These are phyloP conservation scores for Tenthredo distinguenda DNA, from an alignment of 2,888 invertebrate species.

Conservation along the genomic window DNA sequence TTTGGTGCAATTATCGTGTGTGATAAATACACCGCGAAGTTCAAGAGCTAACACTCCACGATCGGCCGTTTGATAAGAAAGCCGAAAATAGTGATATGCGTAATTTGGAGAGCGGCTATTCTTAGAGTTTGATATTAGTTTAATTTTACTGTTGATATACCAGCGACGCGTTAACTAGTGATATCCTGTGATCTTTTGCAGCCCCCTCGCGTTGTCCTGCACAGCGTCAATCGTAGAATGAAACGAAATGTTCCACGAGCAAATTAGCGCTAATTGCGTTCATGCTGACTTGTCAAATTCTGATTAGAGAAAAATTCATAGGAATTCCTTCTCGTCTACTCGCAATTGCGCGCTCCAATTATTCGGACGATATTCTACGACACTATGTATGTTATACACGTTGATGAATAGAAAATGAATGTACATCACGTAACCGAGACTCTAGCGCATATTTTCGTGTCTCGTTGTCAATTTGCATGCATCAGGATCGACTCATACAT, in stretches of 20 bases:
- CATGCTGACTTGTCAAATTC: no score
- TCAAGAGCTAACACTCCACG: not conserved
- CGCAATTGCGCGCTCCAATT: not conserved
- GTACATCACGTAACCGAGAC: constrained; percentile 9
- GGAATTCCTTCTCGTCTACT: no score
- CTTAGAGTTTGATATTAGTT: not conserved
- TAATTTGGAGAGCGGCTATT: not conserved
- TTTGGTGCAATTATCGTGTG: not conserved
- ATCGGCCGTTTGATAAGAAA: not conserved
- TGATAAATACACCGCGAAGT: not conserved
- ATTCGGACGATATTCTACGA: not conserved
- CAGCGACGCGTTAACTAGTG: not conserved
- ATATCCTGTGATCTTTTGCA: not conserved
- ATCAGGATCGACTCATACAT: constrained; percentile 20
- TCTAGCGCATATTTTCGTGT: constrained; percentile 27
- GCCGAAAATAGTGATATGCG: not conserved
- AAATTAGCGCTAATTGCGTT: no score
- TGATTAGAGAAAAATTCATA: no score
- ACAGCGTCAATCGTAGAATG: no score
- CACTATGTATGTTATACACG: not conserved
- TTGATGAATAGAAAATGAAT: not conserved
- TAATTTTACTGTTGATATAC: not conserved
- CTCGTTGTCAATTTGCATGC: constrained; percentile 23
- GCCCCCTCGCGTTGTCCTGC: not conserved
- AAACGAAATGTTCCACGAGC: no score